These are phyloP conservation scores for Hylaeus volcanicus DNA, from an alignment of 1,140 invertebrate species.

Conservation along the genomic window DNA sequence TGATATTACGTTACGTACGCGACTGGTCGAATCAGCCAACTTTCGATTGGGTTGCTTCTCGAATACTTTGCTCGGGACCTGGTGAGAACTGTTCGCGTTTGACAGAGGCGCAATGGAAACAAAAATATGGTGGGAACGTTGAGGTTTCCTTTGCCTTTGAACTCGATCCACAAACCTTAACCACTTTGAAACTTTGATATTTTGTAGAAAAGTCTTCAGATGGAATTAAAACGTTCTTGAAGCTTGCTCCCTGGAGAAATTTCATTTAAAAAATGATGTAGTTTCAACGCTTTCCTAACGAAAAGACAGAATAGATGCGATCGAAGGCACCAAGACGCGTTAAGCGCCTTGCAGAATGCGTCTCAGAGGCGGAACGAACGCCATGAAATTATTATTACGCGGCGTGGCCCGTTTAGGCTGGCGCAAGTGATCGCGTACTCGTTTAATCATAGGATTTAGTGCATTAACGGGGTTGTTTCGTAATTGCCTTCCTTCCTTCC, in stretches of 20 bases:
- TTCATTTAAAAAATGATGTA: no score
- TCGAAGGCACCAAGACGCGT: background rate
- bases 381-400: conserved; percentile 3
- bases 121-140: background rate
- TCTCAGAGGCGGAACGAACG: background rate
- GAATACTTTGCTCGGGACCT: background rate
- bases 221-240: no score
- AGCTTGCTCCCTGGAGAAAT: no score
- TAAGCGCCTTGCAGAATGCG: background rate
- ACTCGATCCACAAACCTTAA: no score
- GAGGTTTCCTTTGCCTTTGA: conserved; percentile 3
- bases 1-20: conserved; percentile 25
- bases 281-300: no score
- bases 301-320: background rate
- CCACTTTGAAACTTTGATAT: no score
- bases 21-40: background rate
- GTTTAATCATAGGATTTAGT: conserved; percentile 23
- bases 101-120: background rate
- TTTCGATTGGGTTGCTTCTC: conserved; percentile 4
- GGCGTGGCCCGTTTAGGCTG: background rate
- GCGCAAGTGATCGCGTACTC: conserved; percentile 3
- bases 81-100: background rate
- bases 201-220: no score
- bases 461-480: conserved; percentile 10
- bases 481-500: conserved; percentile 27